Conservation (phyloP, 2,888 invertebrate genomes). For the Amorpha juglandis region DNA sequence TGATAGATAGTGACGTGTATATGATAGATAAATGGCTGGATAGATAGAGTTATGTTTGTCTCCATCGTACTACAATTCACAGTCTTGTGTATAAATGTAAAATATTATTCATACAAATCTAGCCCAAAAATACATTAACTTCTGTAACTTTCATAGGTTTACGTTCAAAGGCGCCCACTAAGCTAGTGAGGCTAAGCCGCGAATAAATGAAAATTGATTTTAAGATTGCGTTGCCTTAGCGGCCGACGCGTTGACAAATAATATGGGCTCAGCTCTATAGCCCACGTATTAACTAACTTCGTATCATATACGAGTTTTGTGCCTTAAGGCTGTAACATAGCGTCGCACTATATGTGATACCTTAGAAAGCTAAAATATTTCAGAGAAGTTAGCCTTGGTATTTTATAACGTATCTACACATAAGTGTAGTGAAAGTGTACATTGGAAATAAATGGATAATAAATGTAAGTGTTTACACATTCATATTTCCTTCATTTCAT, state of each 20-base stretch:
- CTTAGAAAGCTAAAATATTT: too few relatives aligned
- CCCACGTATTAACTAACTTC: constrained; percentile 53
- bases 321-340: neutral
- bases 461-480: too few relatives aligned
- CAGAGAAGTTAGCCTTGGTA: too few relatives aligned
- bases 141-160: constrained; percentile 42
- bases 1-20: too few relatives aligned
- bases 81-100: neutral
- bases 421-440: too few relatives aligned
- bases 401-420: too few relatives aligned
- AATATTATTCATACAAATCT: neutral
- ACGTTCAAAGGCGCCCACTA: constrained; percentile 64
- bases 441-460: too few relatives aligned
- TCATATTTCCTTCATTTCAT: too few relatives aligned
- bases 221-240: constrained; percentile 73
- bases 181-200: constrained; percentile 76
- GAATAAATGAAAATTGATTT: constrained; percentile 85
- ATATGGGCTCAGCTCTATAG: constrained; percentile 59
- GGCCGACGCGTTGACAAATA: constrained; percentile 77
- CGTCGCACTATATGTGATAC: too few relatives aligned
- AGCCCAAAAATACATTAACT: neutral
- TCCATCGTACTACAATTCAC: too few relatives aligned
- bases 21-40: too few relatives aligned
- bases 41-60: too few relatives aligned
- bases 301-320: constrained; percentile 28